These are phyloP conservation scores for Heliothis subflexa DNA, from an alignment of 1,140 invertebrate genomes.

Conservation along the genomic window DNA sequence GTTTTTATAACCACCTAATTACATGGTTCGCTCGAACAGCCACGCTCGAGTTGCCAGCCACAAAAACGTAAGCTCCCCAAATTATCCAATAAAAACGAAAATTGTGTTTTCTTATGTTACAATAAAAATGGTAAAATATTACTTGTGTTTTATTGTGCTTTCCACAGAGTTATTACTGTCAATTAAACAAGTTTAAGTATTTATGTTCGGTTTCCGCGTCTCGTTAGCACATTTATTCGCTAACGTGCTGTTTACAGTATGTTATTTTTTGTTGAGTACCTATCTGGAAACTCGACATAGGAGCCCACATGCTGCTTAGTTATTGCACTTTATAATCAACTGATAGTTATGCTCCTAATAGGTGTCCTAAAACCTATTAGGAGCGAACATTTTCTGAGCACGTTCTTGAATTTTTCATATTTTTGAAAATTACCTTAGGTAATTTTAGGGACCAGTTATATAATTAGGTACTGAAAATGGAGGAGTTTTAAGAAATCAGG, in stretches of 20 bases:
- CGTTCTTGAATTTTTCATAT: too few species aligned
- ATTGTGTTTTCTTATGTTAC: constrained; percentile 10
- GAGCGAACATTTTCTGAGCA: too few species aligned
- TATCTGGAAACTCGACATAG: neutral
- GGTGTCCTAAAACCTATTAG: too few species aligned
- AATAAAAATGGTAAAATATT: constrained; percentile 28
- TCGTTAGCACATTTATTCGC: constrained; percentile 1
- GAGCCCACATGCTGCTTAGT: too few species aligned
- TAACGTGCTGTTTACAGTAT: neutral
- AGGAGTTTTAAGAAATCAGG: too few species aligned
- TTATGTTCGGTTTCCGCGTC: constrained; percentile 27
- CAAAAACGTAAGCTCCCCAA: constrained; percentile 27
- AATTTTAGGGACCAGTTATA: too few species aligned
- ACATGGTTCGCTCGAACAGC: constrained; percentile 67
- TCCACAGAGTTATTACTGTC: constrained; percentile 27
- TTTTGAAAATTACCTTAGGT: too few species aligned
- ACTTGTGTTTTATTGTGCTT: constrained; percentile 20
- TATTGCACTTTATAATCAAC: too few species aligned
- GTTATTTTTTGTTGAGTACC: neutral
- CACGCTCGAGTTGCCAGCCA: constrained; percentile 45
- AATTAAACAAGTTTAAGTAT: constrained; percentile 22
- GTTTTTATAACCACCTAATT: constrained; percentile 76
- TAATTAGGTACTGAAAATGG: too few species aligned
- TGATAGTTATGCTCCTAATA: too few species aligned
- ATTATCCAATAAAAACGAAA: constrained; percentile 13